Conservation (phyloP, 2,113 vertebrate genomes). For the Syrmaticus mikado region DNA sequence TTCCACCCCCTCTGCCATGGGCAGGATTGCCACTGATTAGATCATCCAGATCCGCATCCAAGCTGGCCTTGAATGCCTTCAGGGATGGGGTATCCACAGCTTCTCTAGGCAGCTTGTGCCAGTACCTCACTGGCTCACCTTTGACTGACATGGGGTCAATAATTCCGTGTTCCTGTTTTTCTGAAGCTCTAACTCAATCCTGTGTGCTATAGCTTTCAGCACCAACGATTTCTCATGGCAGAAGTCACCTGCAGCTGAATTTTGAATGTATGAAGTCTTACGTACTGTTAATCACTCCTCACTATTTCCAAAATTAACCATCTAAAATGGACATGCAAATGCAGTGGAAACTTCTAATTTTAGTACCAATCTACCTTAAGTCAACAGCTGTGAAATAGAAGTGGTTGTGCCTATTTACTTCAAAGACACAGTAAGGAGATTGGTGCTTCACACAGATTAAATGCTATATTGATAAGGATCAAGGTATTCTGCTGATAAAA, state of each 20-base stretch:
- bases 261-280: background rate
- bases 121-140: too few relatives aligned
- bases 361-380: background rate
- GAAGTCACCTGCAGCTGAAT: background rate
- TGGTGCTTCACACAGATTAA: background rate
- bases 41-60: too few relatives aligned
- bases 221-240: background rate
- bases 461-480: background rate
- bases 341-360: background rate
- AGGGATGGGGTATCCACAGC: too few relatives aligned
- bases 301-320: background rate
- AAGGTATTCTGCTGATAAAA: background rate
- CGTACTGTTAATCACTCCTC: background rate
- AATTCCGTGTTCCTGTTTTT: background rate
- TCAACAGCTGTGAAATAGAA: background rate
- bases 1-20: too few relatives aligned
- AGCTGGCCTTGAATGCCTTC: too few relatives aligned
- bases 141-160: background rate
- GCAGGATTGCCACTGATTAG: too few relatives aligned
- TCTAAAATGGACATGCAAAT: background rate
- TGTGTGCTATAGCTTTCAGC: background rate
- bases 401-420: background rate
- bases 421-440: background rate
- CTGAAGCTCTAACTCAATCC: background rate
- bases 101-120: too few relatives aligned